A percentile compares a stretch with the other conserved stretches of the same genome.
Evolutionary conservation across 2,797 vertebrate genomes (phyloP).

Genomic region (Novumbra hubbsi): DNA sequence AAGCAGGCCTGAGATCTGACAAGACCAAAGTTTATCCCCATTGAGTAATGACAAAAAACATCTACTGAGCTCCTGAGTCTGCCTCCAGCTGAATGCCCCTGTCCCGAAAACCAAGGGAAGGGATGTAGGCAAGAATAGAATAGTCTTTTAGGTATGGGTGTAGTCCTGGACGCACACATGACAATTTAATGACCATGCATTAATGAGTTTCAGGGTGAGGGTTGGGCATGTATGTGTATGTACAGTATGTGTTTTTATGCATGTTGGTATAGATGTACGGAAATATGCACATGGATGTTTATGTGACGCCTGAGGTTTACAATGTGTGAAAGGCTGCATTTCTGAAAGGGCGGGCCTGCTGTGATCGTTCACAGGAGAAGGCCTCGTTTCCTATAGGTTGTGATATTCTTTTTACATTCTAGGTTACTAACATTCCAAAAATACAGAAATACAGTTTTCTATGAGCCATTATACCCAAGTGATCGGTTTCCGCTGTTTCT

Average conservation of each 20-base stretch:
- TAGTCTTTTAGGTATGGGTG: no score
- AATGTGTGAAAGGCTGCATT: background rate
- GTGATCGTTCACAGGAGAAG: background rate
- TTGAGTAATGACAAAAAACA: background rate
- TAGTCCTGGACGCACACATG: no score
- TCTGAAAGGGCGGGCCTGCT: background rate
- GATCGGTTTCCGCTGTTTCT: background rate
- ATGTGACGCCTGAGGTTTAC: background rate
- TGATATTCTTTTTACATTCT: background rate
- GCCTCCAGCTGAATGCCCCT: background rate
- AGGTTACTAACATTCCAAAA: background rate
- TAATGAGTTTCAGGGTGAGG: no score
- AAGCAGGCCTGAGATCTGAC: background rate
- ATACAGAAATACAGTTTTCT: background rate
- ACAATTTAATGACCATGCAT: no score
- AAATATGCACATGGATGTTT: no score
- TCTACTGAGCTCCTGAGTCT: background rate
- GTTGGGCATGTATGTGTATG: no score
- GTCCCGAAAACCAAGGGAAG: no score
- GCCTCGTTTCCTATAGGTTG: background rate
- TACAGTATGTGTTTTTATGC: no score
- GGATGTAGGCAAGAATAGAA: no score
- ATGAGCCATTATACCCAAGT: background rate
- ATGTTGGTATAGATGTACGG: no score
- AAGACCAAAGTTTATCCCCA: background rate